These are phyloP conservation scores for Doryteuthis pealeii DNA, from an alignment of 1,140 invertebrate species.

Conservation along the genomic window DNA sequence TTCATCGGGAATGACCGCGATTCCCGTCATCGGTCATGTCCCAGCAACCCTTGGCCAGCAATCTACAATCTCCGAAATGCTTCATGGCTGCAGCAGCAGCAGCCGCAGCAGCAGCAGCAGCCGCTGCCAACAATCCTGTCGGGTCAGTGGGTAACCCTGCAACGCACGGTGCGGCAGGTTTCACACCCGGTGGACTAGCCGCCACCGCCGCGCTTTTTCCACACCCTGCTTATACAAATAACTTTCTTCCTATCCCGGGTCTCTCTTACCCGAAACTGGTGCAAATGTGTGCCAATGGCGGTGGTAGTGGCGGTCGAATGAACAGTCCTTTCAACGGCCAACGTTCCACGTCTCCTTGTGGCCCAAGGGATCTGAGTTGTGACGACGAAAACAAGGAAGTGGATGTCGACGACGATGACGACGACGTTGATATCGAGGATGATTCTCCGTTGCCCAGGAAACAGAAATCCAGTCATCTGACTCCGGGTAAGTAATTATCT, in stretches of 20 bases:
- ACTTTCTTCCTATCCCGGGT: conserved; percentile 33
- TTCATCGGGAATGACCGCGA: conserved; percentile 25
- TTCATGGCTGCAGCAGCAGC: not conserved
- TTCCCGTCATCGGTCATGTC: not conserved
- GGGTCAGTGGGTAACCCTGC: conserved; percentile 14
- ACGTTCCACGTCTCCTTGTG: not conserved
- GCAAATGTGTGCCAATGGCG: not conserved
- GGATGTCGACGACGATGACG: not conserved
- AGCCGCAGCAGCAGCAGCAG: not conserved
- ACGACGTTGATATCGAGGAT: not conserved
- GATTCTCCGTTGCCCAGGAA: not conserved
- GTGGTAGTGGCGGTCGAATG: not conserved
- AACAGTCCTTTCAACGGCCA: not conserved
- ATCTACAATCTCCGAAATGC: not conserved
- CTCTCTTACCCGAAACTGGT: conserved; percentile 40
- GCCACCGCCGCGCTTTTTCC: conserved; percentile 16
- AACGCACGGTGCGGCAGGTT: conserved; percentile 17
- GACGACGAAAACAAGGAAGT: not conserved
- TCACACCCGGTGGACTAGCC: too few relatives aligned
- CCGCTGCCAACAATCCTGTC: conserved; percentile 18
- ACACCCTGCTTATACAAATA: conserved; percentile 16
- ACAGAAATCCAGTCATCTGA: not conserved
- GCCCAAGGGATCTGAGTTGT: not conserved
- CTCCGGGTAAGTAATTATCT: not conserved
- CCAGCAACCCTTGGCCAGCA: not conserved